These are phyloP conservation scores for Brachyhypopomus occidentalis DNA, from an alignment of 2,113 vertebrate species.

Conservation along the genomic window DNA sequence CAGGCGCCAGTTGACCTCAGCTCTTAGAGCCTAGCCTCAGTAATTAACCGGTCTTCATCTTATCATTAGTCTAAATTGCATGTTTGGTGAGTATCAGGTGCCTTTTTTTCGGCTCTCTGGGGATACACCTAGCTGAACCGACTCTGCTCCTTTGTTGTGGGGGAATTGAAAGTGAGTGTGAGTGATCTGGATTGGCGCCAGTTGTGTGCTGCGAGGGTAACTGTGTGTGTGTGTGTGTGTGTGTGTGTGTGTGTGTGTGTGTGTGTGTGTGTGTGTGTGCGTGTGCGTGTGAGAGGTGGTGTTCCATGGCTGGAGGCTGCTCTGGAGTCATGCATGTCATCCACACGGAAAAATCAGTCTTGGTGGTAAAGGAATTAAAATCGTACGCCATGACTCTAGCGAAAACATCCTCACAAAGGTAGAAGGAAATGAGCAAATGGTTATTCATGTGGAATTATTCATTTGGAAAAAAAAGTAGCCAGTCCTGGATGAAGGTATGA, in stretches of 20 bases:
- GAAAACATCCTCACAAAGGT: conserved; percentile 55
- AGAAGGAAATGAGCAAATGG: conserved; percentile 59
- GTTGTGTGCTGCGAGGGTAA: not conserved
- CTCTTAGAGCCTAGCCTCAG: conserved; percentile 67
- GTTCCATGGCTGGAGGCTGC: conserved; percentile 34
- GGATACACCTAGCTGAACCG: conserved; percentile 53
- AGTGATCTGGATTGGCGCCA: conserved; percentile 21
- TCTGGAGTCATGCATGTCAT: conserved; percentile 55
- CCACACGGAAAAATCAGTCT: conserved; percentile 60
- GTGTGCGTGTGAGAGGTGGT: not conserved
- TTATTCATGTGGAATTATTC: conserved; percentile 66
- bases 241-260: conserved; percentile 17
- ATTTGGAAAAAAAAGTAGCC: conserved; percentile 54
- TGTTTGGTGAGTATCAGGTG: conserved; percentile 64
- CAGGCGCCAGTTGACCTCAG: conserved; percentile 69
- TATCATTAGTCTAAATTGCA: conserved; percentile 77
- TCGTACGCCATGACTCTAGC: conserved; percentile 45
- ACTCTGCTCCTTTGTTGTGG: conserved; percentile 37
- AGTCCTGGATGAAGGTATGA: conserved; percentile 13
- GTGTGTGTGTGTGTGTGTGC: conserved; percentile 19
- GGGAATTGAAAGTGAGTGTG: conserved; percentile 43
- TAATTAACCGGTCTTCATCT: conserved; percentile 68
- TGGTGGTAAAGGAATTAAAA: conserved; percentile 64
- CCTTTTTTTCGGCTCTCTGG: conserved; percentile 53
- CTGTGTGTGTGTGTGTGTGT: not conserved